Evolutionary conservation across 2,797 vertebrate species (phyloP), one percentile per base, ranked within the genome.

Genomic region (Denticeps clupeoides): DNA sequence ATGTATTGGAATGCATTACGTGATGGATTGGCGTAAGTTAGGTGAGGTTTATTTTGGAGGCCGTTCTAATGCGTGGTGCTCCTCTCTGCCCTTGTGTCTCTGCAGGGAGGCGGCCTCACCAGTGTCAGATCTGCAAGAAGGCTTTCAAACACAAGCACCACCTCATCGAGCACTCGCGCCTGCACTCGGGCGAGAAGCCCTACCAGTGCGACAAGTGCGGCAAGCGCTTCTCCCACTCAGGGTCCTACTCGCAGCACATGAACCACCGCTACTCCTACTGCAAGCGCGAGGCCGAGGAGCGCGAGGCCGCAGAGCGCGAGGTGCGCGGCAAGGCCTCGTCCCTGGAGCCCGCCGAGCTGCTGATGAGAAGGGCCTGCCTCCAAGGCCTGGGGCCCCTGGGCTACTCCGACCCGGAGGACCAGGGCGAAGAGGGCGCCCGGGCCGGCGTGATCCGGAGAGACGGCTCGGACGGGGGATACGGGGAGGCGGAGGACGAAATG

Each of bases 111-210:
- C 87, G 93, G 74, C 93, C 93, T 55, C 93, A 98, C 73, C 92
- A 94, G 80, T 97, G 93, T 86, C 87, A 91, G 78, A 92, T 94
- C 73, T 97, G 93, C 73, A 93, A 93, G 84, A 97, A 97, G 75
- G 93, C 93, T 22, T 97, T 97, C 58, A 97, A 97, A 88, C 93
- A 97, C 87, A 97, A 97, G 72, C 93, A 97, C 62, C 93, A 97
- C 71, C 87, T 97, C 66, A 97, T 97, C 5, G 93, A 97, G 72
- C 93, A 97, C 81, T 93, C 91, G 4, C 84, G 93, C 56, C 85
- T 97, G 59, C 93, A 97, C 85, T 97, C 93, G 1, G 93, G 93
- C 48, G 93, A 97, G 78, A 97, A 97, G 68, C 93, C 93, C 41
- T 97, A 97, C 65, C 93, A 94, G 83, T 97, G 93, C 7, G 93